Conservation (phyloP, 2,113 vertebrate species). For the Crotalus tigris region DNA sequence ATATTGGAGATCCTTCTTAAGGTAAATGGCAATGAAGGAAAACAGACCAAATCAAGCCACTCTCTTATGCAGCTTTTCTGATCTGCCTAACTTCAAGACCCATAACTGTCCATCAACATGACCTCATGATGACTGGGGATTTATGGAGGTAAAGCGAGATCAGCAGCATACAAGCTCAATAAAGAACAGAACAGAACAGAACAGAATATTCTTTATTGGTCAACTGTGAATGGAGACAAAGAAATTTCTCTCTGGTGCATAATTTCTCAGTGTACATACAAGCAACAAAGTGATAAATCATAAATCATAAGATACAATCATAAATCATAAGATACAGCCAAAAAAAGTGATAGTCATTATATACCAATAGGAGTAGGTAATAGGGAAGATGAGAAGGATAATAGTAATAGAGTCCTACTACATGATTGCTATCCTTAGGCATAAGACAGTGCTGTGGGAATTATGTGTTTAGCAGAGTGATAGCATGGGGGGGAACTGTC, state of each 20-base stretch:
- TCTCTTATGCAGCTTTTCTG: not conserved
- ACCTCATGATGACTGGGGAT: not conserved
- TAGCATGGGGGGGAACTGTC: not conserved
- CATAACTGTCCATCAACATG: not conserved
- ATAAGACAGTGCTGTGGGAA: not conserved
- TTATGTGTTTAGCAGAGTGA: not conserved
- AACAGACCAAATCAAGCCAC: not conserved
- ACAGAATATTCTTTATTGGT: not conserved
- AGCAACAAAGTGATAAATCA: not conserved
- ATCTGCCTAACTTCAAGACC: not conserved
- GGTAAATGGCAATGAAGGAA: not conserved
- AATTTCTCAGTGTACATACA: not conserved
- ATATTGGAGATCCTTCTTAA: not conserved
- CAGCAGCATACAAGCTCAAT: not conserved
- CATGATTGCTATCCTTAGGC: not conserved
- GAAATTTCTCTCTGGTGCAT: not conserved
- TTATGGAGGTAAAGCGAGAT: not conserved
- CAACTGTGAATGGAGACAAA: not conserved
- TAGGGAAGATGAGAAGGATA: not conserved
- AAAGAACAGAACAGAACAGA: not conserved
- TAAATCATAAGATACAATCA: not conserved
- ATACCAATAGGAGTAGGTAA: not conserved
- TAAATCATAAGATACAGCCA: not conserved
- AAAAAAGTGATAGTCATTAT: not conserved
- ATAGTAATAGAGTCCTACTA: not conserved